Conservation (phyloP, 2,797 vertebrate species). For the Tachyglossus aculeatus region DNA sequence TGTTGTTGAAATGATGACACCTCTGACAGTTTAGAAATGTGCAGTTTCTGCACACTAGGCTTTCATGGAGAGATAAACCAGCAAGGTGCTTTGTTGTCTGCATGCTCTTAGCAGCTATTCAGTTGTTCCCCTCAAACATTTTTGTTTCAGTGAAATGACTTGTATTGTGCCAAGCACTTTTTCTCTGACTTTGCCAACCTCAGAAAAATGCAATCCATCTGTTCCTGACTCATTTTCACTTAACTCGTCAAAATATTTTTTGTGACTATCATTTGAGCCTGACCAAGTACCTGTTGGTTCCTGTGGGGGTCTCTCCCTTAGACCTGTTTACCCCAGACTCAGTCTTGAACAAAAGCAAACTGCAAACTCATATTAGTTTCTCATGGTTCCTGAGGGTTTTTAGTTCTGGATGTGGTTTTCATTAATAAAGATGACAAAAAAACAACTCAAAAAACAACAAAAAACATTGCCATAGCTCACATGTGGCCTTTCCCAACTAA, state of each 20-base stretch:
- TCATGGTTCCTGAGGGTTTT: background rate
- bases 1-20: background rate
- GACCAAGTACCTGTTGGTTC: background rate
- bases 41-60: background rate
- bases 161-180: background rate
- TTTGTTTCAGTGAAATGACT: slow-evolving; percentile 7
- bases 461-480: slow-evolving; percentile 12
- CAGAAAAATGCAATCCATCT: background rate
- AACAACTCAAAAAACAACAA: no score
- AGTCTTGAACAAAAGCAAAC: background rate
- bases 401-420: slow-evolving; percentile 43
- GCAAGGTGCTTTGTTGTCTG: background rate
- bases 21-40: background rate
- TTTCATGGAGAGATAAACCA: background rate
- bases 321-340: background rate
- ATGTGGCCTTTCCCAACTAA: slow-evolving; percentile 33
- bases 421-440: slow-evolving; percentile 38
- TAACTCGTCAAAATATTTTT: background rate
- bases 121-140: background rate
- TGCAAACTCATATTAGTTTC: background rate
- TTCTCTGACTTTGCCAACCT: slow-evolving; percentile 2
- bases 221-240: background rate
- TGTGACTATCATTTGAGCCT: background rate
- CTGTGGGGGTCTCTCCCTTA: background rate
- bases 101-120: slow-evolving; percentile 3